Percentiles rank a stretch among this genome's conserved stretches.
Conservation (phyloP, 35 echinoderm and acorn worm genomes). For the Holothuria glaberrima region DNA sequence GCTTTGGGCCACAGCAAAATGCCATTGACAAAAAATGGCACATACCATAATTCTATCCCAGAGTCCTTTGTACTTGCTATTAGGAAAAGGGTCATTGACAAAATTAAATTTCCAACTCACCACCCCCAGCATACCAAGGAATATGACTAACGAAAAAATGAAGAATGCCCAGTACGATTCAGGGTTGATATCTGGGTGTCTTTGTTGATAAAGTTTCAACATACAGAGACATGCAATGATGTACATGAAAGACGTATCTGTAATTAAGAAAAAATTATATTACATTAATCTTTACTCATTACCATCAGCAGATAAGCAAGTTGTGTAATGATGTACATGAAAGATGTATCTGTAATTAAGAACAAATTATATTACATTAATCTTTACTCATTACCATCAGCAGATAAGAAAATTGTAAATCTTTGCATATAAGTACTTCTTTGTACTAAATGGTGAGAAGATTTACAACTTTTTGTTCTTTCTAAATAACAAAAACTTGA, state of each 20-base stretch:
- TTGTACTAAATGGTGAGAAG: too few relatives aligned
- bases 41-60: too few relatives aligned
- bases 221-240: slow-evolving; percentile 95
- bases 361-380: too few relatives aligned
- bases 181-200: slow-evolving; percentile 94
- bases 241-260: slow-evolving; percentile 98
- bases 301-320: background rate
- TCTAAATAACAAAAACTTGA: too few relatives aligned
- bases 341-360: slow-evolving; percentile 80
- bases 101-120: slow-evolving; percentile 59
- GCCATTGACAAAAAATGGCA: too few relatives aligned
- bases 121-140: slow-evolving; percentile 87
- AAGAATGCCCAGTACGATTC: slow-evolving; percentile 82
- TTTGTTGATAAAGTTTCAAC: slow-evolving; percentile 91
- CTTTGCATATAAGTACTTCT: too few relatives aligned
- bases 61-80: too few relatives aligned
- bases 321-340: slow-evolving; percentile 98
- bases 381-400: background rate
- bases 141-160: slow-evolving; percentile 76
- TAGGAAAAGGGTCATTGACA: too few relatives aligned
- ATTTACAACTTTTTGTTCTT: too few relatives aligned
- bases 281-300: background rate
- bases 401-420: background rate
- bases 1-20: too few relatives aligned
- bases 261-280: slow-evolving; percentile 18